A percentile compares a stretch with the other conserved stretches of the same genome.
phyloP scores from a whole-genome alignment of 2,888 invertebrate species.

The Liodrosophila aerea region DNA sequence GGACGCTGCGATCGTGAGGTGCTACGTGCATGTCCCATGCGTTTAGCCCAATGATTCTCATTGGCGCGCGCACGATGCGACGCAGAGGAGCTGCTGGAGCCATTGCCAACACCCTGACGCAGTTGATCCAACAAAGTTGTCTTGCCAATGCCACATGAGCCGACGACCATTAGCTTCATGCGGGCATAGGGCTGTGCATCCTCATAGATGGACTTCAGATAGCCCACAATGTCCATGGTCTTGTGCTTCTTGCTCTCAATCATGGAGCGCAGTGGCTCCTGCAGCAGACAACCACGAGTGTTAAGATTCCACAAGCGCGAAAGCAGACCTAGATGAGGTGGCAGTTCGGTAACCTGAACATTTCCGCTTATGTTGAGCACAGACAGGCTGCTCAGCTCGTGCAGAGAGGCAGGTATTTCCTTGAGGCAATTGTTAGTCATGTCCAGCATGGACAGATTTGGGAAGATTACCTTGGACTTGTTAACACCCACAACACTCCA shows the following conservation, averaged over 20 bases:
- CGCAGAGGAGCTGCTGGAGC: constrained; percentile 84
- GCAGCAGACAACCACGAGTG: constrained; percentile 92
- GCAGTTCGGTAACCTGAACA: constrained; percentile 91
- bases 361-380: constrained; percentile 92
- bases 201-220: constrained; percentile 93
- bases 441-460: constrained; percentile 96
- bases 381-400: constrained; percentile 93
- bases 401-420: constrained; percentile 91
- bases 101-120: constrained; percentile 88
- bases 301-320: constrained; percentile 98
- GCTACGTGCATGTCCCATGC: constrained; percentile 95
- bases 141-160: constrained; percentile 93
- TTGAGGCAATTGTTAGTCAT: constrained; percentile 93
- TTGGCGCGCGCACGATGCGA: constrained; percentile 85
- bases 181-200: constrained; percentile 96
- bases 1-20: constrained; percentile 89
- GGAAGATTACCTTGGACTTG: constrained; percentile 91
- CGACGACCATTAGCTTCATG: constrained; percentile 98
- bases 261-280: constrained; percentile 95
- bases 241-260: constrained; percentile 95
- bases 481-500: constrained; percentile 84
- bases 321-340: constrained; percentile 96
- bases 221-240: constrained; percentile 95
- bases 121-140: constrained; percentile 95
- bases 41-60: constrained; percentile 94